A percentile compares a stretch with the other conserved stretches of the same genome.
phyloP scores from a whole-genome alignment of 2,113 vertebrate species.

The Dryoscopus gambensis region DNA sequence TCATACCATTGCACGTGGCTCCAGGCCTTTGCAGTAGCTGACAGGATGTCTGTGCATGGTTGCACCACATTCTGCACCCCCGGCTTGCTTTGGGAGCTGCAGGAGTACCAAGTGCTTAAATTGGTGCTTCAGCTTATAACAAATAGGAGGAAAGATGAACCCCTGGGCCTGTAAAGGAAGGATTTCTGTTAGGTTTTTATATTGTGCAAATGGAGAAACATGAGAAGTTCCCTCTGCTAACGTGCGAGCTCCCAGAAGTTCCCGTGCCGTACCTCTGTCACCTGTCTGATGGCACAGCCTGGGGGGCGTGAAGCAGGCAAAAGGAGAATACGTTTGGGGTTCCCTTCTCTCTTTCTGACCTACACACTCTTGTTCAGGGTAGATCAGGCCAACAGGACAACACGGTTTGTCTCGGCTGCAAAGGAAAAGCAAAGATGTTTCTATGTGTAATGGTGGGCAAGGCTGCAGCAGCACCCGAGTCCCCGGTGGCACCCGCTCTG shows the following conservation, averaged over 20 bases:
- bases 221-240: background rate
- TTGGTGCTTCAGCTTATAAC: background rate
- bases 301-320: background rate
- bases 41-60: background rate
- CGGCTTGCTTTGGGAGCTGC: background rate
- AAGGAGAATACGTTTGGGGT: accelerated
- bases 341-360: background rate
- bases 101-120: background rate
- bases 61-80: no score
- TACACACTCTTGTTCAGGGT: accelerated
- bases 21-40: background rate
- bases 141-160: background rate
- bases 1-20: accelerated
- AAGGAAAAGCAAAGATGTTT: background rate
- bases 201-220: background rate
- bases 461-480: background rate
- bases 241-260: background rate
- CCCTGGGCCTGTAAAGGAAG: background rate
- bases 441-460: background rate
- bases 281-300: background rate
- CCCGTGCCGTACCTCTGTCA: accelerated
- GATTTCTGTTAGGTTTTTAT: background rate
- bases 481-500: background rate
- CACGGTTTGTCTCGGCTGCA: background rate
- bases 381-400: background rate